Evolutionary conservation across 2,888 invertebrate genomes (phyloP).

Genomic region (Neuroscelio doddi): DNA sequence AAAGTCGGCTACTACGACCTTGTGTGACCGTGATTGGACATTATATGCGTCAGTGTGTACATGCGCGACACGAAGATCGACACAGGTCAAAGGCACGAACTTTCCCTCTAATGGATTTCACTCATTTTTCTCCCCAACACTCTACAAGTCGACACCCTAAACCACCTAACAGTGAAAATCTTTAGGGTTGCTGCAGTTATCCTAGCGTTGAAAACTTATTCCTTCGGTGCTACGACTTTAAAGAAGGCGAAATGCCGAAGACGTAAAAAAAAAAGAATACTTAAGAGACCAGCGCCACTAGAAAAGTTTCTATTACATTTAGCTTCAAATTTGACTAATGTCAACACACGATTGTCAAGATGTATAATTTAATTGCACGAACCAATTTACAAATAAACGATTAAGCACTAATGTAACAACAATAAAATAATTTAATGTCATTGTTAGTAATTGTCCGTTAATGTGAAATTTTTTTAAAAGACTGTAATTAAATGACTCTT

Average conservation of each 20-base stretch:
- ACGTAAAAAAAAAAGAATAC: slow-evolving; percentile 23
- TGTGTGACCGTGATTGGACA: slow-evolving; percentile 31
- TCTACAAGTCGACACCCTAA: slow-evolving; percentile 57
- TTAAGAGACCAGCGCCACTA: not conserved
- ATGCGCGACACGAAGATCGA: slow-evolving; percentile 51
- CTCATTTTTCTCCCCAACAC: slow-evolving; percentile 71
- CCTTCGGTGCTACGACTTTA: slow-evolving; percentile 22
- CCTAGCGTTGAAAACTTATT: slow-evolving; percentile 36
- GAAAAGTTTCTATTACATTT: not conserved
- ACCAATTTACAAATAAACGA: no score
- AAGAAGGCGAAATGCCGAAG: slow-evolving; percentile 8
- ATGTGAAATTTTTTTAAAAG: no score
- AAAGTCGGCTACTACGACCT: slow-evolving; percentile 1
- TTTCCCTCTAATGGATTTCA: slow-evolving; percentile 69
- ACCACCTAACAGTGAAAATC: slow-evolving; percentile 50
- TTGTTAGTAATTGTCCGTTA: no score
- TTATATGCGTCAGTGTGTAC: slow-evolving; percentile 32
- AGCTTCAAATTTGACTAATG: no score
- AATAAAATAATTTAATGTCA: no score
- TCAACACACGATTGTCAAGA: no score
- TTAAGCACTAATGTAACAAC: no score
- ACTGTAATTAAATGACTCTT: no score
- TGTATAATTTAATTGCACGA: no score
- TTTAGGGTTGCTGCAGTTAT: slow-evolving; percentile 46
- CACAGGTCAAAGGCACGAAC: slow-evolving; percentile 61